phyloP scores from a whole-genome alignment of 2,888 invertebrate species.

The Clitarchus hookeri region DNA sequence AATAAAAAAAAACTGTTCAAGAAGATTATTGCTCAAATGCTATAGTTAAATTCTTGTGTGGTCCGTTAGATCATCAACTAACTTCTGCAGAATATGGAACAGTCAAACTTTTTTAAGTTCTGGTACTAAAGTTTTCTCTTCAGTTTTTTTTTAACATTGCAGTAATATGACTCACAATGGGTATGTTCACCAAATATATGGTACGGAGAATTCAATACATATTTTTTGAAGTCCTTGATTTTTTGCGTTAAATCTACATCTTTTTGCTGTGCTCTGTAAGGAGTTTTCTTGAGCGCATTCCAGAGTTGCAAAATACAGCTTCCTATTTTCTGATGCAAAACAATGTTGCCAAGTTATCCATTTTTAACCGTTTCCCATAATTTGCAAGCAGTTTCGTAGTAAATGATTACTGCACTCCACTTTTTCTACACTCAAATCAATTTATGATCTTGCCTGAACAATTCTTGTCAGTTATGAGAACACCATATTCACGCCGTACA shows the following conservation, averaged over 20 bases:
- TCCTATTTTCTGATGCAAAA: neutral
- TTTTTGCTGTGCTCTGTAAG: neutral
- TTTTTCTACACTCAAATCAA: neutral
- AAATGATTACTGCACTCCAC: constrained; percentile 5
- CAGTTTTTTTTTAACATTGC: no score
- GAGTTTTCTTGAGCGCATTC: neutral
- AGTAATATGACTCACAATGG: no score
- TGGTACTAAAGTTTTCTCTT: neutral
- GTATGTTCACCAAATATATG: no score
- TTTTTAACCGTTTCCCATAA: neutral
- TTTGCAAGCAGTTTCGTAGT: neutral
- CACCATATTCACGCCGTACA: neutral
- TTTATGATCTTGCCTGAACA: neutral
- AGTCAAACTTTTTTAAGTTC: neutral
- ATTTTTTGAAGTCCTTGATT: no score
- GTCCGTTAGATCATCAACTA: neutral
- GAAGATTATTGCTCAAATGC: neutral
- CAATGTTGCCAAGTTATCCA: neutral
- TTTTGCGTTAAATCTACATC: no score
- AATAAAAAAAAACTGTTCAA: neutral
- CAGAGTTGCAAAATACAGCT: neutral
- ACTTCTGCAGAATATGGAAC: neutral
- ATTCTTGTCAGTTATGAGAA: neutral
- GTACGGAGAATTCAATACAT: no score
- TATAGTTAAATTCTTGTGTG: neutral